These are phyloP conservation scores for Synchiropus splendidus DNA, from an alignment of 2,113 vertebrate genomes.

Conservation along the genomic window DNA sequence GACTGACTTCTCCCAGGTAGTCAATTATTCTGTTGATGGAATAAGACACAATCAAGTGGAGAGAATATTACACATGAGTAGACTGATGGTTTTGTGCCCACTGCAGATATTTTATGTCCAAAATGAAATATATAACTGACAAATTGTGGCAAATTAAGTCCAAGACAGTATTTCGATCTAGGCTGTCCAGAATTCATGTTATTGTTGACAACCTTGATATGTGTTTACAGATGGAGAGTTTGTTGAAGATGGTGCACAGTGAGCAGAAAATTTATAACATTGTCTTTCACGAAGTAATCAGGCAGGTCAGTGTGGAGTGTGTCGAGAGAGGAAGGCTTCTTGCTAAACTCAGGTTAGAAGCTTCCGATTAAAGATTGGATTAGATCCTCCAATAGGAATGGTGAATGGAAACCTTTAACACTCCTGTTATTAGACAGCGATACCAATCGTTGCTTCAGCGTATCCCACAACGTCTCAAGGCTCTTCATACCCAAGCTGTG, in stretches of 20 bases:
- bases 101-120: too few species aligned
- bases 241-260: slow-evolving; percentile 69
- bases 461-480: slow-evolving; percentile 69
- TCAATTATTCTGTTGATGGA: not conserved
- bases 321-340: slow-evolving; percentile 80
- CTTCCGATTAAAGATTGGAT: too few species aligned
- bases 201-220: not conserved
- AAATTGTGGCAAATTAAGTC: too few species aligned
- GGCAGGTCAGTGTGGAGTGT: slow-evolving; percentile 82
- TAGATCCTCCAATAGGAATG: too few species aligned
- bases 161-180: too few species aligned
- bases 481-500: slow-evolving; percentile 74
- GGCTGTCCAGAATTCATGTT: too few species aligned
- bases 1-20: slow-evolving; percentile 72
- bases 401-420: too few species aligned
- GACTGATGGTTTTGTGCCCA: too few species aligned
- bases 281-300: slow-evolving; percentile 83
- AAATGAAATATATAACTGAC: too few species aligned
- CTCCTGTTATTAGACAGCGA: slow-evolving; percentile 60
- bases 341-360: slow-evolving; percentile 76
- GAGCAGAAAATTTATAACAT: slow-evolving; percentile 86
- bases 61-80: too few species aligned
- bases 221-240: slow-evolving; percentile 69
- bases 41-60: too few species aligned
- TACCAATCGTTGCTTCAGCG: slow-evolving; percentile 75